Base-by-base conservation (phyloP, 2,888 invertebrate species). In the Selenia dentaria region DNA sequence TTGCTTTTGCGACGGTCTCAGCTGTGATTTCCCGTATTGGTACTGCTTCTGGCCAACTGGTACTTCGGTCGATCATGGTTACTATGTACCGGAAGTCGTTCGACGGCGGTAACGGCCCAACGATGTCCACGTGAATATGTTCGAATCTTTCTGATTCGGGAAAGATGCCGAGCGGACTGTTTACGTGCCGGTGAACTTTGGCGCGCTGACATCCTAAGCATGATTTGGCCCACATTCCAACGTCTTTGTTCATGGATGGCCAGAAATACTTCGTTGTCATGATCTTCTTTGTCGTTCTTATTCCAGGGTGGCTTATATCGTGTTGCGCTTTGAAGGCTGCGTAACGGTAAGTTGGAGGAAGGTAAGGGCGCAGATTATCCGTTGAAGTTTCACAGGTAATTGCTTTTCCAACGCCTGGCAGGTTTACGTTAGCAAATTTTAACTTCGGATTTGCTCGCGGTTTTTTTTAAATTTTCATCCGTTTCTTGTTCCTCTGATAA, bases 11-110 rank as follows among this genome's bases (percentile, higher is more conserved):
- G 5, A 43, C 32, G 0, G 73, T 68, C 37, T 64, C 68, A 0
- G 74, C 76, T 2, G 70, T 66, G 11, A 73, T 75, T 34, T 79
- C 65, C 2, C 16, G 5, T 0, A 78, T 13, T 0, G 79, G 77
- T 8, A 67, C 47, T 3, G 62, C 74, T 50, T 78, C 79, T n/a
- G 74, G 66, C 79, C 81, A 78, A 5, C 74, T 54, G 5, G 59
- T 62, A 27, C 52, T 57, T 0, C 62, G 14, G 35, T 64, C 60
- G 18, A 64, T 47, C 11, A 55, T 54, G 4, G 60, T 62, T 1
- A 63, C 45, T 25, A 57, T 54, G 31, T 63, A 62, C 2, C 52
- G 35, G 11, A 44, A 54, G 1, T 50, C 56, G 2, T n/a, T 51
- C 0, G 46, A 55, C 3, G 25, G 11, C 8, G 55, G 51, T 6